phyloP scores from a whole-genome alignment of 2,113 vertebrate genomes.

The Cryptomyrus ogoouensis region DNA sequence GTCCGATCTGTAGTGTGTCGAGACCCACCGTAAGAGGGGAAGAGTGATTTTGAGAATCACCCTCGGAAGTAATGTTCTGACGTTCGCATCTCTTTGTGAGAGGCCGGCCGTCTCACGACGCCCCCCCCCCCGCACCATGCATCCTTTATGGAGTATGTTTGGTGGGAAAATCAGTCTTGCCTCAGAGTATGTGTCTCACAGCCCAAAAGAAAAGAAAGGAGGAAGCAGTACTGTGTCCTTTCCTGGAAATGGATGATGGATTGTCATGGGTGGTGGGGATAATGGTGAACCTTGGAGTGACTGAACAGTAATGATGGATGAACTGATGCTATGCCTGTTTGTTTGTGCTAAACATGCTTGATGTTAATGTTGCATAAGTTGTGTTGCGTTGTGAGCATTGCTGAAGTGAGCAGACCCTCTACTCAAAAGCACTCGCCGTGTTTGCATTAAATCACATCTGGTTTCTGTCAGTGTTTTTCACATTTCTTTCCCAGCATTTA shows the following conservation, averaged over 20 bases:
- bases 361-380: not conserved
- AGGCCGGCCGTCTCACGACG: not conserved
- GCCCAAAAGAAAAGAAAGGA: not conserved
- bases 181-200: not conserved
- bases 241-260: not conserved
- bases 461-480: slow-evolving; percentile 50
- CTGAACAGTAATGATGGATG: not conserved
- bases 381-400: not conserved
- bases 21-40: not conserved
- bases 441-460: slow-evolving; percentile 46
- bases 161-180: not conserved
- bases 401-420: not conserved
- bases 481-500: slow-evolving; percentile 36
- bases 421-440: not conserved
- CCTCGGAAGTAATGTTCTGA: not conserved
- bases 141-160: not conserved
- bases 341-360: not conserved
- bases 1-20: not conserved
- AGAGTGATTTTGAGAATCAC: not conserved
- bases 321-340: not conserved
- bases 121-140: not conserved
- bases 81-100: not conserved
- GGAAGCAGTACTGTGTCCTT: not conserved
- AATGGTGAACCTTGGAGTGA: not conserved
- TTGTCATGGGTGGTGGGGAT: not conserved